phyloP scores from a whole-genome alignment of 1,140 invertebrate species.

The Doryteuthis pealeii region DNA sequence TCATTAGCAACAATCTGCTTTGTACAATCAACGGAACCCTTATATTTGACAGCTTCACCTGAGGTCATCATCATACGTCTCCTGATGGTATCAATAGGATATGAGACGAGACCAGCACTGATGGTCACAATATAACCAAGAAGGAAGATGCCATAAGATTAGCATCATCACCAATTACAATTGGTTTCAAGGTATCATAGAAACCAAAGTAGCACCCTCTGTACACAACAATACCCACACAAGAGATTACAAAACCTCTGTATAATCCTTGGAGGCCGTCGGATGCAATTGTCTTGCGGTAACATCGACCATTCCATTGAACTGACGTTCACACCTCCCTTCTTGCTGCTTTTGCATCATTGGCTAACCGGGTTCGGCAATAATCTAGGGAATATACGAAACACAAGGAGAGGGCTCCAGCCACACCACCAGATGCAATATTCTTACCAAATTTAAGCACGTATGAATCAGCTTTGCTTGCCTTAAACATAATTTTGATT shows the following conservation, averaged over 20 bases:
- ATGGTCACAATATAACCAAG: slow-evolving; percentile 83
- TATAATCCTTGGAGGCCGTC: slow-evolving; percentile 87
- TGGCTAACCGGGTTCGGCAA: slow-evolving; percentile 79
- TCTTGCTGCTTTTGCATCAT: slow-evolving; percentile 69
- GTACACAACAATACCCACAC: slow-evolving; percentile 62
- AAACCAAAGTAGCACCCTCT: slow-evolving; percentile 92
- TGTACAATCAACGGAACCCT: slow-evolving; percentile 64
- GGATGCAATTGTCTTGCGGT: slow-evolving; percentile 82
- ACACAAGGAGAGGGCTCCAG: slow-evolving; percentile 88
- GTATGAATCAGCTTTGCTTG: slow-evolving; percentile 51
- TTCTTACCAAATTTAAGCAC: slow-evolving; percentile 63
- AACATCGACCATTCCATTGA: slow-evolving; percentile 84
- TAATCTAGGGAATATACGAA: slow-evolving; percentile 96
- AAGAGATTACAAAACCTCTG: slow-evolving; percentile 90
- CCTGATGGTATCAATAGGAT: slow-evolving; percentile 92
- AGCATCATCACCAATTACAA: slow-evolving; percentile 78
- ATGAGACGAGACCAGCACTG: slow-evolving; percentile 83
- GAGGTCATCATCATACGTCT: slow-evolving; percentile 83
- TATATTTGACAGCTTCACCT: slow-evolving; percentile 66
- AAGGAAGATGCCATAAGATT: slow-evolving; percentile 82
- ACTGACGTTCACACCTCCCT: slow-evolving; percentile 79
- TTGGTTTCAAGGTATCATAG: slow-evolving; percentile 88
- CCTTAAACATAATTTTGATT: slow-evolving; percentile 71
- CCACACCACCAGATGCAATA: slow-evolving; percentile 88
- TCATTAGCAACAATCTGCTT: slow-evolving; percentile 64